Conservation (phyloP, 2,888 invertebrate genomes). For the Epinotia ramella region DNA sequence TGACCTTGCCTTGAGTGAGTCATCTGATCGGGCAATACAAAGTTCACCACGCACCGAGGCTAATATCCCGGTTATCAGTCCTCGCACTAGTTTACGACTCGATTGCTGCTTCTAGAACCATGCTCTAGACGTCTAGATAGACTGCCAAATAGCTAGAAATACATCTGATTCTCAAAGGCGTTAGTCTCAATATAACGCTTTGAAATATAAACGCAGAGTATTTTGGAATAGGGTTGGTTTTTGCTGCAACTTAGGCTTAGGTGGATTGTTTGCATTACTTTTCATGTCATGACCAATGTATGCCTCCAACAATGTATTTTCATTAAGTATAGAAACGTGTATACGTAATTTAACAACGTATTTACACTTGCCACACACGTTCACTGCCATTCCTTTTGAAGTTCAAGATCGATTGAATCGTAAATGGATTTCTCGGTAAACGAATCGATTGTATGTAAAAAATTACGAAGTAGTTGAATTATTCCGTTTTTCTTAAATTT, state of each 20-base stretch:
- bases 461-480: constrained; percentile 24
- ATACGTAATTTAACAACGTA: too few relatives aligned
- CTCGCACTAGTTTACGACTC: not conserved
- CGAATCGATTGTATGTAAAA: constrained; percentile 13
- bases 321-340: not conserved
- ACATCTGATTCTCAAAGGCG: constrained; percentile 2
- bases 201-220: not conserved
- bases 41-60: constrained; percentile 7
- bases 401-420: constrained; percentile 39
- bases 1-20: not conserved
- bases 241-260: not conserved
- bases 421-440: constrained; percentile 35
- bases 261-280: not conserved
- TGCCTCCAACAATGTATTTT: not conserved
- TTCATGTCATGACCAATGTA: not conserved
- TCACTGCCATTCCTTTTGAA: constrained; percentile 28
- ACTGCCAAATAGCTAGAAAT: constrained; percentile 7
- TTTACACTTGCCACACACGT: constrained; percentile 31
- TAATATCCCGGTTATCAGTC: constrained; percentile 1
- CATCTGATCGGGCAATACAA: not conserved
- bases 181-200: not conserved
- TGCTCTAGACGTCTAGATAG: constrained; percentile 20
- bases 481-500: constrained; percentile 13
- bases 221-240: not conserved
- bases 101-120: constrained; percentile 18